These are phyloP conservation scores for Tetanocera ferruginea DNA, from an alignment of 2,888 invertebrate genomes.

Conservation along the genomic window DNA sequence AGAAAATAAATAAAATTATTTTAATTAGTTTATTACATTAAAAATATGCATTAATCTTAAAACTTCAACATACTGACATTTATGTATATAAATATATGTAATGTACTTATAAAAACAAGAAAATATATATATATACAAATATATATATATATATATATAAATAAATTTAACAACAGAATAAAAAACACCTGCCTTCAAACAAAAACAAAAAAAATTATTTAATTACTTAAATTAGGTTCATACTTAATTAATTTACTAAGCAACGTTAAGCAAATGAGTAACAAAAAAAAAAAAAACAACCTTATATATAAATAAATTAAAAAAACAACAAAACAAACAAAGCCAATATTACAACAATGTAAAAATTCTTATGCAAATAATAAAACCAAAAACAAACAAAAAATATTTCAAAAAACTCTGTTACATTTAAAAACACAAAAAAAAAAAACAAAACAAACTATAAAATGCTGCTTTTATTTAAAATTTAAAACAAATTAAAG, in stretches of 20 bases:
- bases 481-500: slow-evolving; percentile 21
- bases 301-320: neutral
- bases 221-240: slow-evolving; percentile 32
- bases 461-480: slow-evolving; percentile 21
- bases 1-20: neutral
- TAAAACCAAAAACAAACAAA: slow-evolving; percentile 41
- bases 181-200: slow-evolving; percentile 36
- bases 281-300: no score
- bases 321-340: slow-evolving; percentile 30
- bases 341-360: slow-evolving; percentile 24
- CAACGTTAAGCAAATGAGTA: slow-evolving; percentile 33
- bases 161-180: slow-evolving; percentile 8
- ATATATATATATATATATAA: neutral
- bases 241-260: slow-evolving; percentile 33
- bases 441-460: neutral
- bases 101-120: neutral
- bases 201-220: slow-evolving; percentile 13
- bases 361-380: slow-evolving; percentile 32
- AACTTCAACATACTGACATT: slow-evolving; percentile 13
- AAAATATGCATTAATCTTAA: neutral
- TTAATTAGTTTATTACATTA: neutral
- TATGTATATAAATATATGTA: slow-evolving; percentile 12
- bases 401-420: slow-evolving; percentile 25
- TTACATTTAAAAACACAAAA: slow-evolving; percentile 5
- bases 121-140: slow-evolving; percentile 20